Evolutionary conservation across 2,113 vertebrate genomes (phyloP), one percentile per base, ranked within the genome.

Genomic region (human (Homo sapiens)): DNA sequence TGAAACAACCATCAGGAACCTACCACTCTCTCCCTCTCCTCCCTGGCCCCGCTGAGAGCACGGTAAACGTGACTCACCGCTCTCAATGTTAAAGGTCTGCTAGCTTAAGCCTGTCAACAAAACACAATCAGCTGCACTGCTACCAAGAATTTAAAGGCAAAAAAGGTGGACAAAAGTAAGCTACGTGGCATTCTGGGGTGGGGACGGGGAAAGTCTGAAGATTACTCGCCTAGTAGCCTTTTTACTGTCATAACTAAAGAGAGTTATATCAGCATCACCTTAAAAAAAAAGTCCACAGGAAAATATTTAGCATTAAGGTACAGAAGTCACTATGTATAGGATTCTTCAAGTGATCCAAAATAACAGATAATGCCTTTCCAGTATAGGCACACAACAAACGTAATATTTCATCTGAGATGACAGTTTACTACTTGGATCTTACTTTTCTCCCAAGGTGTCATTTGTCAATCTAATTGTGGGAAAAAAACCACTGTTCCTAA

Each of bases 401-500:
- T 38, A 38, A 27, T 22, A 79, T 43, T 84, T 85, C 82, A 85
- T 45, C 55, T 61, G 45, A 94, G n/a, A 90, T 10, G 30, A 55
- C 9, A 11, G 25, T 38, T 93, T 8, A 84, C 38, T 70, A 70
- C 14, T 57, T 80, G 25, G n/a, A 73, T 59, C 64, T 87, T 59
- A 68, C 38, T 45, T 84, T 89, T 82, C 61, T 17, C 48, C 55
- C 18, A 13, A 68, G 12, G 25, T 85, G 22, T 68, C 40, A 78
- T 45, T 84, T 80, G 93, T 96, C 40, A 75, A 1, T 57, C 66
- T 91, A 95, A 90, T 8, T 90, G 72, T 22, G 35, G 70, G 45
- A 0, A 45, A 87, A 92, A 95, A n/a, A 91, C 66, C 88, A 88
- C 2, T 95, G 84, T 93, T 97, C 95, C 96, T 94, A 88, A 95